These are phyloP conservation scores for Tineola bisselliella DNA, from an alignment of 2,888 invertebrate genomes.

Conservation along the genomic window DNA sequence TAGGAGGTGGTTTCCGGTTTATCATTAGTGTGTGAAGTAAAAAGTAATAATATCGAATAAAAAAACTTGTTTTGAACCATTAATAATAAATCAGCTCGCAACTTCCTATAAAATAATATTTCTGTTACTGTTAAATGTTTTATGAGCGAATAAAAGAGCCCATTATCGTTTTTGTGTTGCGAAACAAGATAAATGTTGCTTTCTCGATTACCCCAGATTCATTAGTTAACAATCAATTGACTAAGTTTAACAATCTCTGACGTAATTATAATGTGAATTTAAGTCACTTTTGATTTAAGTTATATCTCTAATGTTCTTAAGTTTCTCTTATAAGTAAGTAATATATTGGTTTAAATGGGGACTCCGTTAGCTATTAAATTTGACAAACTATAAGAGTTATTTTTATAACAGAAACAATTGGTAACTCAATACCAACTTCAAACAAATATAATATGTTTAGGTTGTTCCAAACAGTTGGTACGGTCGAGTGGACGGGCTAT, in stretches of 20 bases:
- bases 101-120: background rate
- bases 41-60: background rate
- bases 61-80: background rate
- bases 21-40: background rate
- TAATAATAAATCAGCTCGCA: background rate
- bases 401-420: background rate
- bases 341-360: too few species aligned
- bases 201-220: background rate
- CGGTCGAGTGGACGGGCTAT: background rate
- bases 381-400: too few species aligned
- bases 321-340: too few species aligned
- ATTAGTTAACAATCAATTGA: slow-evolving; percentile 23
- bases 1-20: background rate
- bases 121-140: background rate
- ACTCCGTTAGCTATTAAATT: too few species aligned
- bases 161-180: background rate
- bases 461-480: background rate
- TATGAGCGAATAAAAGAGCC: background rate
- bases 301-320: background rate
- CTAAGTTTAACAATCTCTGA: slow-evolving; percentile 27
- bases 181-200: background rate
- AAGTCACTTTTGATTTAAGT: background rate
- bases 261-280: slow-evolving; percentile 2
- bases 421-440: background rate
- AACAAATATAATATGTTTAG: background rate